Conservation (phyloP, 1,140 invertebrate genomes). For the Rhyzopertha dominica region DNA sequence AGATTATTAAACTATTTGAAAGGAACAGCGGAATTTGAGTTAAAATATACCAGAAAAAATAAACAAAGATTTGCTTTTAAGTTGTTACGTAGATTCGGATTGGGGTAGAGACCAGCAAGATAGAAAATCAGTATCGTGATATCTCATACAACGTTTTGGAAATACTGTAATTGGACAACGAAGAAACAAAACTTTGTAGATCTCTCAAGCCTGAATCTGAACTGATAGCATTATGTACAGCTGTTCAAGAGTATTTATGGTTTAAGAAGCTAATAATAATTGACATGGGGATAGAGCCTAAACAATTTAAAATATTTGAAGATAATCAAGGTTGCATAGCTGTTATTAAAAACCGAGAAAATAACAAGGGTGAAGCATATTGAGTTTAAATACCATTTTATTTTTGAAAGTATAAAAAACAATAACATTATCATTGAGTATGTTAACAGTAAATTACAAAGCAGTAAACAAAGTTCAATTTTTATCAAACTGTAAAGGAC, state of each 20-base stretch:
- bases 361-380: slow-evolving; percentile 35
- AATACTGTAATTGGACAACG: slow-evolving; percentile 23
- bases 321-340: slow-evolving; percentile 39
- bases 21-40: slow-evolving; percentile 32
- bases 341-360: slow-evolving; percentile 37
- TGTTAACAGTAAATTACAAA: slow-evolving; percentile 17
- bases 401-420: slow-evolving; percentile 19
- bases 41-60: slow-evolving; percentile 21
- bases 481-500: no score
- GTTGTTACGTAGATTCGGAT: slow-evolving; percentile 37
- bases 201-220: slow-evolving; percentile 51
- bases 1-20: slow-evolving; percentile 44
- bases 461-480: no score
- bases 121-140: slow-evolving; percentile 32
- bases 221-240: slow-evolving; percentile 21
- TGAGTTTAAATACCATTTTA: slow-evolving; percentile 27
- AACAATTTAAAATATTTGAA: slow-evolving; percentile 20
- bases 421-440: slow-evolving; percentile 14
- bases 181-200: slow-evolving; percentile 21
- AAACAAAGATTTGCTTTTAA: slow-evolving; percentile 6
- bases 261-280: slow-evolving; percentile 28
- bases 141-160: slow-evolving; percentile 32
- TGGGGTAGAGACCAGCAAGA: slow-evolving; percentile 34
- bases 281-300: slow-evolving; percentile 23
- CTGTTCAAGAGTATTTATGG: slow-evolving; percentile 28